phyloP scores from a whole-genome alignment of 2,797 vertebrate species.

The Echeneis naucrates region DNA sequence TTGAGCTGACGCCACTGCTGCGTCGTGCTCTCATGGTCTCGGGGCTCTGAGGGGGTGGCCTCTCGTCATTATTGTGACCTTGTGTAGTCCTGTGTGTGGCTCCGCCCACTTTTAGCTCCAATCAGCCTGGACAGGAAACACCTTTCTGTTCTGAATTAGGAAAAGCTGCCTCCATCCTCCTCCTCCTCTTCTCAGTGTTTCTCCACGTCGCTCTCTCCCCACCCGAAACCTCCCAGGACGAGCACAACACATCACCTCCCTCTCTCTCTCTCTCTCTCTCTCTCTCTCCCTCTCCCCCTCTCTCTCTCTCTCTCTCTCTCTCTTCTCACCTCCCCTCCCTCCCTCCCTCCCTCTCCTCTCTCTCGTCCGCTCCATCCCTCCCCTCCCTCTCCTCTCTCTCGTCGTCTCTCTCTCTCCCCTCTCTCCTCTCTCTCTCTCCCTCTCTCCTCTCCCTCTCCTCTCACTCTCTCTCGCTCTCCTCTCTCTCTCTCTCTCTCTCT shows the following conservation, averaged over 20 bases:
- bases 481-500: too few relatives aligned
- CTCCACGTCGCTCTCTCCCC: conserved; percentile 7
- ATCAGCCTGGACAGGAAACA: conserved; percentile 44
- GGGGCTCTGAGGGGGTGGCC: too few relatives aligned
- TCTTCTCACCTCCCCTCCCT: too few relatives aligned
- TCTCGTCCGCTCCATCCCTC: neutral
- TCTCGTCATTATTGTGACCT: conserved; percentile 7
- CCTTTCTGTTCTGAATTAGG: conserved; percentile 11
- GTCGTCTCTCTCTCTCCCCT: too few relatives aligned
- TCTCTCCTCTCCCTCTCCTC: too few relatives aligned
- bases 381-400: conserved; percentile 19
- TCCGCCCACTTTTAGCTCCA: conserved; percentile 25
- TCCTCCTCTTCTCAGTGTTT: conserved; percentile 11
- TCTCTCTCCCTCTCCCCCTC: conserved; percentile 21
- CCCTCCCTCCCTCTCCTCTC: conserved; percentile 35
- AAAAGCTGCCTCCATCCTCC: neutral
- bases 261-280: conserved; percentile 33
- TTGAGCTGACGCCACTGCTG: too few relatives aligned
- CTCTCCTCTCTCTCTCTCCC: too few relatives aligned
- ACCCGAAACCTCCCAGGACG: conserved; percentile 34
- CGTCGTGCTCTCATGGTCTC: neutral
- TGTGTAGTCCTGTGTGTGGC: conserved; percentile 7
- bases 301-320: too few relatives aligned
- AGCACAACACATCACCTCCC: conserved; percentile 22
- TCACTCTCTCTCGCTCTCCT: too few relatives aligned